Percentiles rank a stretch among this genome's conserved stretches.
Conservation (phyloP, 2,113 vertebrate species). For the Sinosuthora webbiana region DNA sequence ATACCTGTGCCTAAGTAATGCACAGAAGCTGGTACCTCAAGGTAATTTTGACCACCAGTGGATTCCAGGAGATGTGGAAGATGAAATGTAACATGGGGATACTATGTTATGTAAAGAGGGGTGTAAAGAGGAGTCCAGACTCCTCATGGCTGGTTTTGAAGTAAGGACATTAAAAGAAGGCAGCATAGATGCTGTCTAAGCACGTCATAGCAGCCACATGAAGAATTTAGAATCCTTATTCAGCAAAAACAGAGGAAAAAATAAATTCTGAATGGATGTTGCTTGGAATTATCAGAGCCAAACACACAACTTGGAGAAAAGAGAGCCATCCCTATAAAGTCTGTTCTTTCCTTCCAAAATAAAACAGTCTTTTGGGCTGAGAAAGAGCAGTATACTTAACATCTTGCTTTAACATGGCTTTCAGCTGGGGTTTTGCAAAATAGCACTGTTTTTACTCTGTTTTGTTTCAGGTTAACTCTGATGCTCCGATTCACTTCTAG, state of each 20-base stretch:
- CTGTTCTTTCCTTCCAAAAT: background rate
- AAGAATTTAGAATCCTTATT: background rate
- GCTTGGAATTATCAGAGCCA: background rate
- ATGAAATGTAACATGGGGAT: background rate
- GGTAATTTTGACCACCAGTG: background rate
- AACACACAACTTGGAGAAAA: background rate
- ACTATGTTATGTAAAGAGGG: background rate
- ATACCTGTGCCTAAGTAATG: background rate
- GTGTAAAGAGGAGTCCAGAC: background rate
- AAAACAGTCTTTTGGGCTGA: background rate
- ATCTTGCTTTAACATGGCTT: constrained; percentile 12
- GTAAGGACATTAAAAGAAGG: background rate
- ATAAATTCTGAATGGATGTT: background rate
- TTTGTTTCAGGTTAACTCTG: constrained; percentile 21
- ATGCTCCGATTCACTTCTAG: background rate
- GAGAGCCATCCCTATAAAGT: background rate
- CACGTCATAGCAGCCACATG: background rate
- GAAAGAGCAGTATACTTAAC: background rate
- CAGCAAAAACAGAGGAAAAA: background rate
- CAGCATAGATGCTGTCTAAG: background rate
- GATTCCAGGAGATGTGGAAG: background rate
- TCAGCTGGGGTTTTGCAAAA: background rate
- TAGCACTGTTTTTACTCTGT: background rate
- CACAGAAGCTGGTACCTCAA: background rate
- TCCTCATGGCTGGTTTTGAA: background rate